Base-by-base conservation (phyloP, 1,140 invertebrate species). In the Lepidurus arcticus region DNA sequence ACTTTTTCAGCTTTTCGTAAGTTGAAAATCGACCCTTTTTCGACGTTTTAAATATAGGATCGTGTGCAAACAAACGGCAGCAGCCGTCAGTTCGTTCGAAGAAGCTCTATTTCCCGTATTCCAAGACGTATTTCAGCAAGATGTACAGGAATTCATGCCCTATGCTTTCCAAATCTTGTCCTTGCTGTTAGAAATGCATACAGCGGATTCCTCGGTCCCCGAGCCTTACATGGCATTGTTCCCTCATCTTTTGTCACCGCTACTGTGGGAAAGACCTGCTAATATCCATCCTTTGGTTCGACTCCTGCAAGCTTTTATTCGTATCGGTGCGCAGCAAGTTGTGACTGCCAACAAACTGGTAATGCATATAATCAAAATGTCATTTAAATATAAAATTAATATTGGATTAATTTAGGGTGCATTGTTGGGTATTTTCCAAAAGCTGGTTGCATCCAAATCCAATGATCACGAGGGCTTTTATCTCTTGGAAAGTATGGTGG, bases 101-200 rank as follows among this genome's bases (percentile, higher is more conserved):
- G 90, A 91, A 83, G 91, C 91, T 0, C 85, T 98, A 1, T 98
- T 98, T 82, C 94, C 94, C 9, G 93, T 95, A 77, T 98, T 98
- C 85, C 93, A 98, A 87, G 90, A 90, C 77, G 96, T 99, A 82
- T 86, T 99, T 0, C 92, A 94, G 82, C 92, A 97, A 85, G 96
- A 98, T 85, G 92, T 98, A 76, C 91, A 96, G 88, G 97, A 98
- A 87, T 98, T 98, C 88, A 92, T 98, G 85, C 97, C 97, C 1
- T 98, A 99, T 85, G 93, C 97, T 45, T 98, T 98, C 85, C 97
- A 99, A 93, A 91, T 99, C 83, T 86, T 98, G 44, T 95, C 96
- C 0, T 86, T 98, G 7, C 86, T 98, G 44, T 88, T 99, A 84
- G 96, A 98, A 86, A 86, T 95, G 77, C 92, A 93, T 79, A 83